Evolutionary conservation across 2,888 invertebrate species (phyloP), one percentile per base, ranked within the genome.

Genomic region (Drosophila putrida): DNA sequence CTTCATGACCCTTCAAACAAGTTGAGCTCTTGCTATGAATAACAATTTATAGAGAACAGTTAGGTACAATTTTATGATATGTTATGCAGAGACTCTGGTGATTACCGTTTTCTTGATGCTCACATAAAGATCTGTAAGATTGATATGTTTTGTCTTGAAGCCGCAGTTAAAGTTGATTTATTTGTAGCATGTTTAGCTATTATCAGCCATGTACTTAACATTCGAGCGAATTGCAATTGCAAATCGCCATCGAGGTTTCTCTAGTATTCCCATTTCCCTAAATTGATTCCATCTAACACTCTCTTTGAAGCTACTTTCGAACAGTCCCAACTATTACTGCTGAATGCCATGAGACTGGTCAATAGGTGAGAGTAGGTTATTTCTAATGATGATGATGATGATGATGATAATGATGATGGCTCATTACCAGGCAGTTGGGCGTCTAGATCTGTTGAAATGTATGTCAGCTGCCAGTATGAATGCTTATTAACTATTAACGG

Each of bases 361-460:
- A 54, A 39, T 46, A 33, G 35, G n/a, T 54, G 50, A 60, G 41
- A 25, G 50, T 51, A 55, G 55, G 50, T 39, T 35, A 49, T 49
- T n/a, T 20, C 33, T 59, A 28, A 36, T 25, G 13, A 28, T 35
- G 47, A 63, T 63, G 33, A 59, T 58, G 53, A 31, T 70, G 44
- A 44, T 49, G 54, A 49, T 67, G 28, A 60, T 62, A 59, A 64
- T 69, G 69, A 61, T 73, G 64, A 67, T 69, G 58, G 78, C 71
- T 70, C 67, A 82, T 77, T 77, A 69, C 27, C 25, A 31, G 44
- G 15, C 33, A 57, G 66, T 61, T 76, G 78, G 66, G 77, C 49
- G 57, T 33, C 28, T 27, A 49, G 28, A n/a, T 44, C 35, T 35
- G 38, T 25, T 8, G 20, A 31, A 58, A 70, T 59, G 39, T 50